phyloP scores from a whole-genome alignment of 2,888 invertebrate species.

The Rhaphigaster nebulosa region DNA sequence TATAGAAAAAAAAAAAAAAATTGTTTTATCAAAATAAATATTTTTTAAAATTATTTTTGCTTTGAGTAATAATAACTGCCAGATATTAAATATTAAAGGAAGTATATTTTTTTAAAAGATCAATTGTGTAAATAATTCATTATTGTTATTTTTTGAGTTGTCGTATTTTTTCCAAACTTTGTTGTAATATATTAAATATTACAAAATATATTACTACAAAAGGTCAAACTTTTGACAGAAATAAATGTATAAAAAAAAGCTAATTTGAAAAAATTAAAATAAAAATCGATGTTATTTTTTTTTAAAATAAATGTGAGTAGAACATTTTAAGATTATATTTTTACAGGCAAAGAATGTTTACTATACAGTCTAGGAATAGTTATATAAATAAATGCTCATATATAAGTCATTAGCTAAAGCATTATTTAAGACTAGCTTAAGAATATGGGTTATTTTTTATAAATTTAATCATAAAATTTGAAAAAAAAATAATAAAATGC shows the following conservation, averaged over 20 bases:
- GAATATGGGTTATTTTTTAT: slow-evolving; percentile 25
- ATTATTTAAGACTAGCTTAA: slow-evolving; percentile 34
- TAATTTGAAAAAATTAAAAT: neutral
- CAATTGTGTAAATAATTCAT: neutral
- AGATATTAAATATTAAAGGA: neutral
- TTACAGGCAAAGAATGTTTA: neutral
- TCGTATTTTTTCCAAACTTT: neutral
- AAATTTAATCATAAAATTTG: slow-evolving; percentile 31
- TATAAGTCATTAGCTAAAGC: slow-evolving; percentile 3
- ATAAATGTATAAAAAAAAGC: neutral
- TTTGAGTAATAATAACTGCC: neutral
- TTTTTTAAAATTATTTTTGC: neutral
- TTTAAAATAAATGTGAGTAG: neutral
- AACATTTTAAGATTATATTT: neutral
- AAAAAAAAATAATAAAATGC: slow-evolving; percentile 47
- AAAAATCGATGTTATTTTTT: no score
- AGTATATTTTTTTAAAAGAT: neutral
- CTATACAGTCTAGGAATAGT: neutral
- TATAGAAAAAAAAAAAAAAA: neutral
- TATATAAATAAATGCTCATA: slow-evolving; percentile 44
- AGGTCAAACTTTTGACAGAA: neutral
- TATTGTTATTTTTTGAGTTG: neutral
- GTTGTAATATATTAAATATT: neutral
- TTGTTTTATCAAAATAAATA: neutral
- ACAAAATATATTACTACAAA: neutral